phyloP scores from a whole-genome alignment of 1,140 invertebrate genomes.

The Neodiprion lecontei region DNA sequence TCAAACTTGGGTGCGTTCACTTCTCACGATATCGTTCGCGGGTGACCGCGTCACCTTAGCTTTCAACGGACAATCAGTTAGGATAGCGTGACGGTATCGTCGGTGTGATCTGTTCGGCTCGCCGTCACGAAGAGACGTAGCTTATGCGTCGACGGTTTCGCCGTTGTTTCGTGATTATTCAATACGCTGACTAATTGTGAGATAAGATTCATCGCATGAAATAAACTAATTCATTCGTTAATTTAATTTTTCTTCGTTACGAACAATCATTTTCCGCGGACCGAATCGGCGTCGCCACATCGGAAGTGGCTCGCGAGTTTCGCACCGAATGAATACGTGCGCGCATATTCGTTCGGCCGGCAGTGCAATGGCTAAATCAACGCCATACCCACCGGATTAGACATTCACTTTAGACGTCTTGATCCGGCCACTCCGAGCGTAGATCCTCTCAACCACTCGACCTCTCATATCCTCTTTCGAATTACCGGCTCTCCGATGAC shows the following conservation, averaged over 20 bases:
- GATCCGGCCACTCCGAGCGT: not conserved
- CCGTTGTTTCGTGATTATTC: not conserved
- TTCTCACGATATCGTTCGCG: not conserved
- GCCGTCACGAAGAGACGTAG: not conserved
- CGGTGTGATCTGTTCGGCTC: not conserved
- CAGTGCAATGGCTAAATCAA: not conserved
- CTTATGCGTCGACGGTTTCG: not conserved
- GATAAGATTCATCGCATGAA: too few species aligned
- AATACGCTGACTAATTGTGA: not conserved
- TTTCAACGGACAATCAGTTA: not conserved
- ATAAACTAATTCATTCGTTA: too few species aligned
- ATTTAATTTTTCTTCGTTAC: too few species aligned
- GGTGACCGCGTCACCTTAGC: not conserved
- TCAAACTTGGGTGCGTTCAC: not conserved
- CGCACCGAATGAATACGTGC: too few species aligned
- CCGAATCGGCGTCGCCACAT: too few species aligned
- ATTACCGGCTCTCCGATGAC: not conserved
- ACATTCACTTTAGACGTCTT: constrained; percentile 5
- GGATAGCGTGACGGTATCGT: not conserved
- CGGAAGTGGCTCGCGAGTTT: too few species aligned
- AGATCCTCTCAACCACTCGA: not conserved
- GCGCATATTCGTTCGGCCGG: not conserved
- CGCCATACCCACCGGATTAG: not conserved
- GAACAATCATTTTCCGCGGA: too few species aligned
- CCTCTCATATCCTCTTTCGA: constrained; percentile 4